Evolutionary conservation across 1,140 invertebrate species (phyloP), one percentile per base, ranked within the genome.

Genomic region (Bursaphelenchus mucronatus): DNA sequence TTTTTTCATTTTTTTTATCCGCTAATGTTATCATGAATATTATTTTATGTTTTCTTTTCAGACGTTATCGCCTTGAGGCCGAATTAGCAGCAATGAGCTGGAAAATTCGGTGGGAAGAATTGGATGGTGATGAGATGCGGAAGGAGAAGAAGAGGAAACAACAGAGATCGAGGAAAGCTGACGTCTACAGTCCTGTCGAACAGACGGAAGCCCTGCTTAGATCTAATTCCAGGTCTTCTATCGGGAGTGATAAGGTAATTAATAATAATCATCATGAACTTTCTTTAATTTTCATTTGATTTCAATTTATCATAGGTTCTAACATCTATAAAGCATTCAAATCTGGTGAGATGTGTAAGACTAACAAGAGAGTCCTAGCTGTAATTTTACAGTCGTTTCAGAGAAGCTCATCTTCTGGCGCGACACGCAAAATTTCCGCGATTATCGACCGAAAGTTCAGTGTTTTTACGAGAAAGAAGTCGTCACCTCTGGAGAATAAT

Each of bases 61-160:
- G 92, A 74, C 90, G 91, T 81, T 92, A 91, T 80, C 92, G 90
- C 78, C 83, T 93, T 19, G 92, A 96, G 82, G 88, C 89, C 0
- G 92, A 94, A 83, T 88, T 97, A 63, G 91, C 90, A 1, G 91
- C 91, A 40, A 94, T 94, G 91, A 91, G 89, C 19, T 97, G 94
- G 94, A 88, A 90, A 74, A 88, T 97, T 0, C 86, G 87, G 67
- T 90, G 89, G 86, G 87, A 88, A 63, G 92, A 95, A 67, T 87
- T 93, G 13, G 78, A 76, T 49, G 67, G 66, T 39, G 69, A 76
- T 49, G 67, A 76, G 15, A 8, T 54, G 50, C 11, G 64, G n/a
- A 17, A 59, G 63, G 59, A 76, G 64, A 63, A 76, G 55, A 70
- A 74, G 64, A 73, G 64, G 65, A 67, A 81, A 57, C 30, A 69